phyloP scores from a whole-genome alignment of 2,113 vertebrate genomes.

The Nipponia nippon region DNA sequence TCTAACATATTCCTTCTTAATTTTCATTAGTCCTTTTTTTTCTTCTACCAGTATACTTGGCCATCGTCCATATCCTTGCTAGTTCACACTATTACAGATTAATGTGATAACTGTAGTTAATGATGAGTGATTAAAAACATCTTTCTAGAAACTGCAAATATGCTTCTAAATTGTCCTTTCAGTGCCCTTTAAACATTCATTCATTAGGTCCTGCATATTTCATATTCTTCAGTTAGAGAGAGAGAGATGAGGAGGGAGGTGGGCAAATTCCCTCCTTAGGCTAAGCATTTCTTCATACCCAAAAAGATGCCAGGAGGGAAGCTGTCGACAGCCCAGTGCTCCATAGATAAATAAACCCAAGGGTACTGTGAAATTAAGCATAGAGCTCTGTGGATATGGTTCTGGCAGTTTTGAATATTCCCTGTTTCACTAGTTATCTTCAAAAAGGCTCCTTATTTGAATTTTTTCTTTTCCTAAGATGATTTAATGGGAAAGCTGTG shows the following conservation, averaged over 20 bases:
- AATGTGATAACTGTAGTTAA: constrained; percentile 1
- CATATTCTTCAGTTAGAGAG: background rate
- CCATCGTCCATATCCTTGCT: background rate
- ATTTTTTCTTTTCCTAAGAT: background rate
- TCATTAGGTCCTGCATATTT: background rate
- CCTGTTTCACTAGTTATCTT: background rate
- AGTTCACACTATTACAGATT: background rate
- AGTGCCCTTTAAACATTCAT: background rate
- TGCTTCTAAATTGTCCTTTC: background rate
- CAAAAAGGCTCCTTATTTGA: background rate
- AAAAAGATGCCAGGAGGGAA: background rate
- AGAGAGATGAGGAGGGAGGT: background rate
- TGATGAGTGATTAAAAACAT: constrained; percentile 28
- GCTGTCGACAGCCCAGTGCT: background rate
- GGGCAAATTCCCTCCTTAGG: background rate
- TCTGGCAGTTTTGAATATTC: background rate
- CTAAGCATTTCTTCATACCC: background rate
- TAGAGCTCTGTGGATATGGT: background rate
- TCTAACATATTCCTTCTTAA: background rate
- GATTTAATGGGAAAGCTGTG: background rate
- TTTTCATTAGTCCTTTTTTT: background rate
- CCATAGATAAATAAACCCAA: background rate
- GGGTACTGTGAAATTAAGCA: background rate
- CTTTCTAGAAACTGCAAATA: background rate
- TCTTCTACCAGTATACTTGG: background rate